These are phyloP conservation scores for Carettochelys insculpta DNA, from an alignment of 2,113 vertebrate genomes.

Conservation along the genomic window DNA sequence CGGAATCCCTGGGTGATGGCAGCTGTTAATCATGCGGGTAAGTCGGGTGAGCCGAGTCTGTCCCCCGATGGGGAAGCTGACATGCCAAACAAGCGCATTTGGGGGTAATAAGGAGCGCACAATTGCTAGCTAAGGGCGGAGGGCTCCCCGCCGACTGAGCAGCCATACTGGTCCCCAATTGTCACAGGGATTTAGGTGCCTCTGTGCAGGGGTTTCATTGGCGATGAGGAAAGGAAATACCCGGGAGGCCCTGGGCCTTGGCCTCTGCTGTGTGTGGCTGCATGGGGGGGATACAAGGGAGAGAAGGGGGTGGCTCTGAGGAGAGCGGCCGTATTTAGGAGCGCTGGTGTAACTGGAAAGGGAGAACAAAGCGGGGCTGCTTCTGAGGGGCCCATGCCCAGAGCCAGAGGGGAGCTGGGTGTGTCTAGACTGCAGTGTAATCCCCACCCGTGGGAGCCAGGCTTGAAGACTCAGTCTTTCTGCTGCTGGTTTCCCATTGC, in stretches of 20 bases:
- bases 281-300: not conserved
- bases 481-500: no score
- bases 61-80: not conserved
- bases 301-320: not conserved
- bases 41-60: not conserved
- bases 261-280: not conserved
- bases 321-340: not conserved
- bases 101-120: not conserved
- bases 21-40: not conserved
- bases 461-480: not conserved
- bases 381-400: not conserved
- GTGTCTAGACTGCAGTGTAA: no score
- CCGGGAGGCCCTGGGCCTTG: not conserved
- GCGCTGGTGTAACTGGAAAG: not conserved
- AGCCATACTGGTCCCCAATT: no score
- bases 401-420: not conserved
- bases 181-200: not conserved
- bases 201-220: not conserved
- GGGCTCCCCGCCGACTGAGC: no score
- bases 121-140: not conserved
- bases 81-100: not conserved
- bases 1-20: not conserved
- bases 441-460: not conserved
- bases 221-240: not conserved
- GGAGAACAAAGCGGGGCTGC: not conserved